Evolutionary conservation across 92 coral and sea anemone genomes (phyloP).

Genomic region (Isaurus tuberculatus): DNA sequence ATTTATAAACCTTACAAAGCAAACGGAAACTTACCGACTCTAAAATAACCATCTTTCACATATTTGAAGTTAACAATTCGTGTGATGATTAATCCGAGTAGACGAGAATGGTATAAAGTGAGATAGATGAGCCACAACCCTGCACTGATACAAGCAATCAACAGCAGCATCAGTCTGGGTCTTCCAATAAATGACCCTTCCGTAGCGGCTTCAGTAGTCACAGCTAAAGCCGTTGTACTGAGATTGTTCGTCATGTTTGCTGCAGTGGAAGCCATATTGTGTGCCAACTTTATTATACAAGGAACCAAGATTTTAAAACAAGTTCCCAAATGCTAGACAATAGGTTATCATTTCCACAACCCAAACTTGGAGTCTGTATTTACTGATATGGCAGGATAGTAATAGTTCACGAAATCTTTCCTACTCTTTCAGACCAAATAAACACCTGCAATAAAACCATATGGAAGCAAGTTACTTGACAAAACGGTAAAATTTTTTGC

Average conservation of each 20-base stretch:
- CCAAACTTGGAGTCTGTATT: background rate
- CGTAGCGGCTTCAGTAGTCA: background rate
- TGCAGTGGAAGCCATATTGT: background rate
- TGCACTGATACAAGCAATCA: constrained; percentile 79
- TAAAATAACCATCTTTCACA: constrained; percentile 87
- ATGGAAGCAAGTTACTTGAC: background rate
- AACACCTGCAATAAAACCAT: background rate
- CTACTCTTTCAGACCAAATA: background rate
- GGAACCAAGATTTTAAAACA: background rate
- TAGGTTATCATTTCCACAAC: background rate
- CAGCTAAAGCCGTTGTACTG: constrained; percentile 13
- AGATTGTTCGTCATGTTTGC: background rate
- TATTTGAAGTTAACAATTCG: constrained; percentile 79
- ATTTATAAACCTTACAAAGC: no score
- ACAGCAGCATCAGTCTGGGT: constrained; percentile 73
- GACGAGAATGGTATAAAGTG: constrained; percentile 89
- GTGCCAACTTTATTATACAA: background rate
- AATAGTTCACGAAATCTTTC: background rate
- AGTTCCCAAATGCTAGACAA: background rate
- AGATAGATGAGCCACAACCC: constrained; percentile 91
- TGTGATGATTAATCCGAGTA: constrained; percentile 85
- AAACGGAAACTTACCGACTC: constrained; percentile 79
- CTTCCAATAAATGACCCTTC: background rate
- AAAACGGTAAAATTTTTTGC: background rate
- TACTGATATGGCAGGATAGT: background rate